Conservation (phyloP, 2,888 invertebrate genomes). For the Phyllotreta cruciferae region DNA sequence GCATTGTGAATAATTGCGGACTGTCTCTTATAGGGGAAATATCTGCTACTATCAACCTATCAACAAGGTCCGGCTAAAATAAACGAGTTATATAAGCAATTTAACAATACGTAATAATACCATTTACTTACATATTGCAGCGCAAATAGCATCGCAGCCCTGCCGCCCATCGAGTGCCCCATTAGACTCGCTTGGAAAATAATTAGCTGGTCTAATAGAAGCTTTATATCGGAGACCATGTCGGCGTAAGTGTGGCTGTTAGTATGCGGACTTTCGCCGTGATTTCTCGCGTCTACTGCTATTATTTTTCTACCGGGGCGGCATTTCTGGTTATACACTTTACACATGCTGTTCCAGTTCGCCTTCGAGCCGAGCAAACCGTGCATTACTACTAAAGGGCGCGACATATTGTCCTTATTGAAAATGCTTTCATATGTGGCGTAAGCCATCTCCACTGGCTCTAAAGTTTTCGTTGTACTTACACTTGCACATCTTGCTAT, state of each 20-base stretch:
- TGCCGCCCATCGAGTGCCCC: conserved; percentile 97
- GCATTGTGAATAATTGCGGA: conserved; percentile 69
- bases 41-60: conserved; percentile 75
- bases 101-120: not conserved
- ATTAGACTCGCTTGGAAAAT: conserved; percentile 73
- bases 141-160: conserved; percentile 85
- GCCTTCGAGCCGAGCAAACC: conserved; percentile 87
- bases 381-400: conserved; percentile 84
- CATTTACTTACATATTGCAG: conserved; percentile 68
- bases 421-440: conserved; percentile 68
- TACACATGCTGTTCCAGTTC: conserved; percentile 86
- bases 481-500: conserved; percentile 7
- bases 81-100: conserved; percentile 15
- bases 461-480: conserved; percentile 37
- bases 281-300: conserved; percentile 90
- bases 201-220: conserved; percentile 69
- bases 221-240: conserved; percentile 77
- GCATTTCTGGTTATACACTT: conserved; percentile 65
- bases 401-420: conserved; percentile 38
- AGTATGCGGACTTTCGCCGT: conserved; percentile 90
- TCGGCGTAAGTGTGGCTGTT: conserved; percentile 74
- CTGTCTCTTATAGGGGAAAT: conserved; percentile 72
- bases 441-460: conserved; percentile 71
- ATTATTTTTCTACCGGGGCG: conserved; percentile 75
- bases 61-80: conserved; percentile 67